phyloP scores from a whole-genome alignment of 1,140 invertebrate genomes.

The Brachystomella parvula region DNA sequence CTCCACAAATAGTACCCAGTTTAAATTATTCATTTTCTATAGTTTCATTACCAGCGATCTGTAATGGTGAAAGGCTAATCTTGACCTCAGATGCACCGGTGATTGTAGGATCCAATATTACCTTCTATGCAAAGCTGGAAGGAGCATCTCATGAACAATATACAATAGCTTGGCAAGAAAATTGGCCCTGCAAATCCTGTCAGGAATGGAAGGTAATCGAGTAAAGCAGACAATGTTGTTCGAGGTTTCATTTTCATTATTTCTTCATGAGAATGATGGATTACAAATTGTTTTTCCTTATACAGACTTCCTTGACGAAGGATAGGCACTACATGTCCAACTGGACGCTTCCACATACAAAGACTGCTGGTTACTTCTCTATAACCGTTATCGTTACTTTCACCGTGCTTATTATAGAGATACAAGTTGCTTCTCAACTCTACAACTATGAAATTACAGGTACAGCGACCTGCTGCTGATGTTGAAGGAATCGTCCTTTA shows the following conservation, averaged over 20 bases:
- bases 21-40: neutral
- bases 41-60: neutral
- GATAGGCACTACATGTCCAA: neutral
- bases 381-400: conserved; percentile 6
- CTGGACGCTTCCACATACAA: conserved; percentile 20
- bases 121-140: conserved; percentile 18
- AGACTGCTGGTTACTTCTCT: conserved; percentile 16
- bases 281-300: neutral
- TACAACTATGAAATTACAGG: conserved; percentile 1
- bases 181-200: neutral
- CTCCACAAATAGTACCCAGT: too few species aligned
- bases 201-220: neutral
- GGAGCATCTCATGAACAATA: conserved; percentile 10
- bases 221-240: neutral
- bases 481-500: neutral
- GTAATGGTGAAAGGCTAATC: conserved; percentile 2
- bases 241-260: conserved; percentile 3
- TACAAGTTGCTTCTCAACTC: conserved; percentile 15
- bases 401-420: neutral
- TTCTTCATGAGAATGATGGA: neutral
- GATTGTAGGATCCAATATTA: conserved; percentile 27
- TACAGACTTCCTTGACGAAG: neutral
- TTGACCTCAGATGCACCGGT: conserved; percentile 22
- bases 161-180: conserved; percentile 25
- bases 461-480: conserved; percentile 11